Evolutionary conservation across 2,888 invertebrate genomes (phyloP).

Genomic region (Formica aserva): DNA sequence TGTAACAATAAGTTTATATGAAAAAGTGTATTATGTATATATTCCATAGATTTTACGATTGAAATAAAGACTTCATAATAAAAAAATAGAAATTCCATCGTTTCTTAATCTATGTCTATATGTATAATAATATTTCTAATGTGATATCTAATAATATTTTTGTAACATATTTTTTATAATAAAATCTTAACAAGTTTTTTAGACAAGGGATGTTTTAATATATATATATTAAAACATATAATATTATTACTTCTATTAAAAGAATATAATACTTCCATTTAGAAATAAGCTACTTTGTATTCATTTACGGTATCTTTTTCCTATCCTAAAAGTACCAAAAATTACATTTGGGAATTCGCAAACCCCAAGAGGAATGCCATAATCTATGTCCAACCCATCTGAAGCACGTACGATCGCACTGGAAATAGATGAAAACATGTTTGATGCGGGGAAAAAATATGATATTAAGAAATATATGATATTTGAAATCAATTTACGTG

Average conservation of each 20-base stretch:
- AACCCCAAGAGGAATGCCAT: constrained; percentile 24
- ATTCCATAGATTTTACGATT: not conserved
- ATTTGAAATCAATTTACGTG: not conserved
- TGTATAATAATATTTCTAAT: too few relatives aligned
- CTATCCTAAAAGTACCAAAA: constrained; percentile 17
- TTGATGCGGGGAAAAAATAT: constrained; percentile 8
- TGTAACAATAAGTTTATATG: not conserved
- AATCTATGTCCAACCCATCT: constrained; percentile 6
- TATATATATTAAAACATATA: too few relatives aligned
- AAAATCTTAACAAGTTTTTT: too few relatives aligned
- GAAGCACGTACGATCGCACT: not conserved
- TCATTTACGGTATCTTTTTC: not conserved
- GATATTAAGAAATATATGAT: not conserved
- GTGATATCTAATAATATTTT: too few relatives aligned
- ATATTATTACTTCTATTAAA: not conserved
- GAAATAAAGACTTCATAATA: not conserved
- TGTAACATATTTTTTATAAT: too few relatives aligned
- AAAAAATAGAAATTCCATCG: not conserved
- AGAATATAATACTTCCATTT: not conserved
- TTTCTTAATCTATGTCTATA: too few relatives aligned
- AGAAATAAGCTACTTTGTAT: not conserved
- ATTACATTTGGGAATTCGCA: constrained; percentile 69
- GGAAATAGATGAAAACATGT: constrained; percentile 8
- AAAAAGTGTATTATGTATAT: not conserved
- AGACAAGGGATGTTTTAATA: too few relatives aligned